Evolutionary conservation across 2,113 vertebrate species (phyloP), one percentile per base, ranked within the genome.

Genomic region (Puffinus mauretanicus): DNA sequence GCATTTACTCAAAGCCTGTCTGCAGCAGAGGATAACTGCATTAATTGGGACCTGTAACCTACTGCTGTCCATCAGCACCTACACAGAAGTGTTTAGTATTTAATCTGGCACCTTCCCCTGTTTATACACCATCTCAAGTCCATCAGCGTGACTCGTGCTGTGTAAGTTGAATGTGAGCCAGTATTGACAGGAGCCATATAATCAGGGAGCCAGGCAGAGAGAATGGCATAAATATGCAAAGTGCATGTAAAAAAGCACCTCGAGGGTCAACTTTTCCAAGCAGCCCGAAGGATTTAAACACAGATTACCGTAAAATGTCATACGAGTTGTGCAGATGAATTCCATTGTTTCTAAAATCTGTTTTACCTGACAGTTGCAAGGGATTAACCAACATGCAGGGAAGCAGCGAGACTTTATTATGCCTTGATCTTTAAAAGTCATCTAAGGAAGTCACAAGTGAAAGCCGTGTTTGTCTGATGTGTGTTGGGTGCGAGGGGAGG

Each of bases 41-140:
- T 96, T 95, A 92, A 94, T 73, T 81, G 76, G 86, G 76, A 58
- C 86, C 83, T 7, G 73, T 82, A 94, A 91, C 91, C 96, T 75
- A 38, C 83, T 88, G 26, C 95, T 94, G 96, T 91, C 95, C 93
- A 86, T 96, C 95, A 95, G 25, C 75, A 54, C 46, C 94, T 91
- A 19, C 86, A 40, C 91, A 81, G 76, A 46, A 95, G 93, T 70
- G 95, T 46, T 95, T 7, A 86, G 91, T 92, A 30, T 97, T 96
- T 95, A 88, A 94, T 94, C 95, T 96, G 96, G 94, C 95, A 62
- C 62, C 94, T 88, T 54, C 38, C 93, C 72, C 93, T 96, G 93
- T 94, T 92, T 83, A 83, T 77, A 49, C 93, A 92, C 75, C 93
- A 65, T 83, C 94, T 70, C 88, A 2, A 92, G 95, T 65, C 93